Base-by-base conservation (phyloP, 2,888 invertebrate species). In the Diloba caeruleocephala region DNA sequence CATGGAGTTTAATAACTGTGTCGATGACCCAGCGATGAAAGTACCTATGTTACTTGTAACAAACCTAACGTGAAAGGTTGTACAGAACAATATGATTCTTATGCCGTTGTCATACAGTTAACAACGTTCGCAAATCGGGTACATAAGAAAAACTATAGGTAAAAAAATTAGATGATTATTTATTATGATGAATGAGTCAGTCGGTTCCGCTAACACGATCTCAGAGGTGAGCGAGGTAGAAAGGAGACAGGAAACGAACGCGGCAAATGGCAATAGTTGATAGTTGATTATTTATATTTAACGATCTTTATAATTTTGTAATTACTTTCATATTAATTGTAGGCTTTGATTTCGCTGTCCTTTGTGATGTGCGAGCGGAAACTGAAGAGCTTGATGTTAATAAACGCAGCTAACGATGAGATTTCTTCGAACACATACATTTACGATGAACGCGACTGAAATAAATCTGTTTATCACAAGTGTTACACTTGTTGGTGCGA, bases 1-100 rank as follows among this genome's bases (percentile, higher is more conserved):
- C 71, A 77, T 77, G 71, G 68, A 73, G 60, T 73, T 71, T 64
- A 71, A 75, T 73, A 81, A 77, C 76, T 80, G 74, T 80, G 86
- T 79, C 85, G 76, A 76, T 82, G 84, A 82, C 82, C 84, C 61
- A 73, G 63, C 64, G 77, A 81, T 74, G 81, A 84, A 83, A 85
- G 82, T 82, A n/a, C n/a, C n/a, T n/a, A 72, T 75, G 76, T 63
- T 75, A 66, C 39, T 64, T 56, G 48, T 66, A 55, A 53, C 64
- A 49, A 71, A 59, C 55, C 45, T 59, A 70, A 67, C 46, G 43
- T 45, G 55, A 32, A 28, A 32, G 14, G 21, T 37, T 41, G 44
- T 44, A 25, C 60, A 60, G 51, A 64, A 64, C 57, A 81, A 70
- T 76, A 74, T 83, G 62, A 70, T 49, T 74, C 76, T 75, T 85